Evolutionary conservation across 1,140 invertebrate genomes (phyloP).

Genomic region (Ylistrum balloti): DNA sequence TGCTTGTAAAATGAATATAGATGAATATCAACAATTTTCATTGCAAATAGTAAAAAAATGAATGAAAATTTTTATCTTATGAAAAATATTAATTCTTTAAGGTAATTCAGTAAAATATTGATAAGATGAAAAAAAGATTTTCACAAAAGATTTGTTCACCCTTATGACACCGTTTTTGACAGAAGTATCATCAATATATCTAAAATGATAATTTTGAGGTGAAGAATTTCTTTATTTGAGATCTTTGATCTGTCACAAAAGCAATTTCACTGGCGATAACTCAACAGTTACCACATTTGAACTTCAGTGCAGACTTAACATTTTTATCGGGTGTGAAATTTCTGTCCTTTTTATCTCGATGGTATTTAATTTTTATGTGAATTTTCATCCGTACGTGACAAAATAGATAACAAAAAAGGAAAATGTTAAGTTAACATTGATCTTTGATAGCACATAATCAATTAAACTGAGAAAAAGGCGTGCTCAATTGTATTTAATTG

Average conservation of each 20-base stretch:
- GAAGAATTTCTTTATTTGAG: neutral
- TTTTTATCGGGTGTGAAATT: constrained; percentile 17
- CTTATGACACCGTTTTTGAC: neutral
- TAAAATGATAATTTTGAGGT: neutral
- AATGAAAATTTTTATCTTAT: neutral
- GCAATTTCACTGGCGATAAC: neutral
- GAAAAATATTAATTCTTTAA: neutral
- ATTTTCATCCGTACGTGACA: constrained; percentile 8
- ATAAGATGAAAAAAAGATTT: neutral
- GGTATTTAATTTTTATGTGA: constrained; percentile 22
- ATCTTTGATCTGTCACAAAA: constrained; percentile 9
- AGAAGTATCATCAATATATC: neutral
- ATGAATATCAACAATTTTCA: neutral
- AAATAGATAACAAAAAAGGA: neutral
- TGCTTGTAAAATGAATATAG: neutral
- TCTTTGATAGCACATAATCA: neutral
- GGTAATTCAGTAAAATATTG: neutral
- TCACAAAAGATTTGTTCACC: neutral
- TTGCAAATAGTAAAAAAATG: neutral
- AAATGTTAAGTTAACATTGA: neutral
- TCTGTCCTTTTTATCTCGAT: constrained; percentile 22
- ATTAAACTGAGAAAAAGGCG: neutral
- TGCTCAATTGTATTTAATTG: neutral
- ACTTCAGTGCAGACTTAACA: constrained; percentile 5
- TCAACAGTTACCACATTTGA: neutral